A percentile compares a stretch with the other conserved stretches of the same genome.
Evolutionary conservation across 2,113 vertebrate species (phyloP).

Genomic region (Poeciliopsis prolifica): DNA sequence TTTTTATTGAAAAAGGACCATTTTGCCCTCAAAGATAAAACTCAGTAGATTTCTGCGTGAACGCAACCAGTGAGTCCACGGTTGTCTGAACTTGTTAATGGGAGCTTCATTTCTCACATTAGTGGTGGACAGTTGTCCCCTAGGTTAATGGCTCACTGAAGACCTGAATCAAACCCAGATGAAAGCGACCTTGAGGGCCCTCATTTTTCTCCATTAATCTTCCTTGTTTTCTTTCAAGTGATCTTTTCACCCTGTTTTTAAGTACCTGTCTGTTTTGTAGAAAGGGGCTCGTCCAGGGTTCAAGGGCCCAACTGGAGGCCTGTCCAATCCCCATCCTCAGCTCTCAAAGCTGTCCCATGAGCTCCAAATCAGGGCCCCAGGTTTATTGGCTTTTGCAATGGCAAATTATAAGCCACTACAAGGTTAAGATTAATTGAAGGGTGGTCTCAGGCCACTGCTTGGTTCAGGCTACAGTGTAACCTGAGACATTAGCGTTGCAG

Average conservation of each 20-base stretch:
- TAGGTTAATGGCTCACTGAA: constrained; percentile 83
- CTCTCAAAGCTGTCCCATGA: constrained; percentile 67
- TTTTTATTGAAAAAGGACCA: constrained; percentile 1
- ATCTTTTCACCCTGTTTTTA: constrained; percentile 85
- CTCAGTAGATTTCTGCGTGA: constrained; percentile 13
- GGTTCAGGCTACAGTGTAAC: constrained; percentile 77
- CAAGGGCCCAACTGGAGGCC: constrained; percentile 76
- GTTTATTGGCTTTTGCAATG: constrained; percentile 84
- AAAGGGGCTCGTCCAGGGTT: constrained; percentile 75
- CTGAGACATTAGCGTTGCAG: constrained; percentile 67
- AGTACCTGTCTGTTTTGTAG: constrained; percentile 83
- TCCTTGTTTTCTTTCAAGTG: constrained; percentile 84
- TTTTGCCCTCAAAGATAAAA: not conserved
- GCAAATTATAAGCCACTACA: constrained; percentile 84
- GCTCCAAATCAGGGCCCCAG: constrained; percentile 73
- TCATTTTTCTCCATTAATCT: constrained; percentile 85
- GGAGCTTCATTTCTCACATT: constrained; percentile 81
- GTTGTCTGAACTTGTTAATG: constrained; percentile 62
- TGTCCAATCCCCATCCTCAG: constrained; percentile 59
- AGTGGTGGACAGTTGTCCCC: constrained; percentile 81
- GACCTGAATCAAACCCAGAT: constrained; percentile 83
- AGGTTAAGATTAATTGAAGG: constrained; percentile 86
- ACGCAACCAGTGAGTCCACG: constrained; percentile 1
- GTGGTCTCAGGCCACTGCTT: constrained; percentile 72
- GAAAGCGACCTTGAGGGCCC: constrained; percentile 82